Percentiles rank a stretch among this genome's conserved stretches.
Evolutionary conservation across 2,888 invertebrate genomes (phyloP).

Genomic region (Sesamia inferens): DNA sequence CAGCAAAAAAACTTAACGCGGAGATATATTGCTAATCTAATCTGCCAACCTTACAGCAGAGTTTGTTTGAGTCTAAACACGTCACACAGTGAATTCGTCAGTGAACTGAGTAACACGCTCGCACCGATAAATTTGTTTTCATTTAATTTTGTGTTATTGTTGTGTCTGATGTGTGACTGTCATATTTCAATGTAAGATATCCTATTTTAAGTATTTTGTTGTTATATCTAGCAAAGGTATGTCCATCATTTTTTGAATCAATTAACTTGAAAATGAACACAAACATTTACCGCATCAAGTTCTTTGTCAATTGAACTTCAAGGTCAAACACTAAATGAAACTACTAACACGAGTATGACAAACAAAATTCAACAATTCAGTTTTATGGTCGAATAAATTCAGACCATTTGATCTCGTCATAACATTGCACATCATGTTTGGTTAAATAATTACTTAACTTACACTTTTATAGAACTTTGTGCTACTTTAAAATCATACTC

Average conservation of each 20-base stretch:
- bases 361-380: background rate
- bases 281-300: background rate
- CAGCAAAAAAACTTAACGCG: background rate
- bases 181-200: conserved; percentile 21
- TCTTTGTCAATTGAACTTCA: background rate
- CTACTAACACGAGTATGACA: background rate
- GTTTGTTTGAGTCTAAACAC: background rate
- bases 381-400: conserved; percentile 8
- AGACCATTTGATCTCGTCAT: background rate
- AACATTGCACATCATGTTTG: background rate
- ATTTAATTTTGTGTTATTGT: conserved; percentile 5
- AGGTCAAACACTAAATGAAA: conserved; percentile 1
- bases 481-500: background rate
- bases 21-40: conserved; percentile 3
- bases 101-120: conserved; percentile 33
- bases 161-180: background rate
- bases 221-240: background rate
- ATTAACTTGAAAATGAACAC: background rate
- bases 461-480: no score
- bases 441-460: background rate
- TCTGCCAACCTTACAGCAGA: background rate
- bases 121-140: background rate
- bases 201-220: background rate
- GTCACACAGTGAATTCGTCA: conserved; percentile 11
- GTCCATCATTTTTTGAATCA: background rate